Conservation (phyloP, 2,113 vertebrate genomes). For the Coryphaenoides rupestris region DNA sequence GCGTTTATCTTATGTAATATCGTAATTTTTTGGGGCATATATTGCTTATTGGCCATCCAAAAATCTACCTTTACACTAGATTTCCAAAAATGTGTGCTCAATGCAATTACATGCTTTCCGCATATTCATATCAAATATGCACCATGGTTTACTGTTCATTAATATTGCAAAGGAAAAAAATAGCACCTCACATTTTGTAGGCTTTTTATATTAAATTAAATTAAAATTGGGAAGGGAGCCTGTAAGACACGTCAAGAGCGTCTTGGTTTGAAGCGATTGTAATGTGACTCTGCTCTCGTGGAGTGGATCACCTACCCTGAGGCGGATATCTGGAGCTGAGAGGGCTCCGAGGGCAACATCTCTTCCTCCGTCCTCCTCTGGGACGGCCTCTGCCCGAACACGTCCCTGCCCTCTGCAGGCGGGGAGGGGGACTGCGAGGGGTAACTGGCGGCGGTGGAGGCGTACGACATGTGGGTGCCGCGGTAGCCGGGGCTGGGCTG, state of each 20-base stretch:
- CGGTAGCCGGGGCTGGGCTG: constrained; percentile 74
- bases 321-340: constrained; percentile 86
- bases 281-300: constrained; percentile 56
- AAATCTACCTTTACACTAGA: no score
- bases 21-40: no score
- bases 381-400: constrained; percentile 90
- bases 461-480: constrained; percentile 82
- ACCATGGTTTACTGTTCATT: constrained; percentile 14
- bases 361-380: constrained; percentile 90
- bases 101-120: constrained; percentile 71
- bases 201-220: constrained; percentile 13
- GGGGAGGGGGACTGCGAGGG: constrained; percentile 85
- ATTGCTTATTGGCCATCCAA: no score
- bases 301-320: constrained; percentile 90
- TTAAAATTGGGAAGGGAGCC: no score
- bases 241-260: constrained; percentile 36
- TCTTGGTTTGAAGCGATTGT: constrained; percentile 43
- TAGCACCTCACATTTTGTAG: constrained; percentile 40
- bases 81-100: constrained; percentile 51
- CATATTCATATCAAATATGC: constrained; percentile 67
- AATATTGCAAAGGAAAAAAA: constrained; percentile 40
- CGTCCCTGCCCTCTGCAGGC: constrained; percentile 85
- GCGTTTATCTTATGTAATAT: no score
- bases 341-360: constrained; percentile 90
- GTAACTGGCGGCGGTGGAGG: constrained; percentile 86